phyloP scores from a whole-genome alignment of 2,888 invertebrate genomes.

The Meghimatium bilineatum region DNA sequence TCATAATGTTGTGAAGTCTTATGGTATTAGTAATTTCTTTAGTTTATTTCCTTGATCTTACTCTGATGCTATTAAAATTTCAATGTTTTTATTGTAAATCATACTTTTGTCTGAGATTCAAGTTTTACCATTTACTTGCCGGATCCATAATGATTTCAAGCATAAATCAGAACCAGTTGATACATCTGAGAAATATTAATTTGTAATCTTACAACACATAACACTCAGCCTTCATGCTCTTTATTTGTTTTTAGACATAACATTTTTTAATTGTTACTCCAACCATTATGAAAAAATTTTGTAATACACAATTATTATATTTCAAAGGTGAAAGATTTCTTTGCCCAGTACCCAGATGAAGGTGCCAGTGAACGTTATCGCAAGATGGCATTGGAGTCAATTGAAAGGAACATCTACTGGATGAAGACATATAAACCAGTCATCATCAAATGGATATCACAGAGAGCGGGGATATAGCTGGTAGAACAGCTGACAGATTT shows the following conservation, averaged over 20 bases:
- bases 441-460: slow-evolving; percentile 67
- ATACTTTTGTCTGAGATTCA: too few species aligned
- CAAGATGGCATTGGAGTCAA: slow-evolving; percentile 85
- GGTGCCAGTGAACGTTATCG: slow-evolving; percentile 89
- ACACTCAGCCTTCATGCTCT: not conserved
- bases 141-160: too few species aligned
- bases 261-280: not conserved
- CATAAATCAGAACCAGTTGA: too few species aligned
- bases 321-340: slow-evolving; percentile 85
- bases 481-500: not conserved
- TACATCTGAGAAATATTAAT: too few species aligned
- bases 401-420: slow-evolving; percentile 90
- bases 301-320: not conserved
- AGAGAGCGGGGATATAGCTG: slow-evolving; percentile 19
- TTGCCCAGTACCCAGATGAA: slow-evolving; percentile 87
- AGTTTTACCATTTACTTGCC: too few species aligned
- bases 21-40: too few species aligned
- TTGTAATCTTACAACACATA: not conserved
- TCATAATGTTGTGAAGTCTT: too few species aligned
- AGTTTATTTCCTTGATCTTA: too few species aligned
- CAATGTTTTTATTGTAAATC: too few species aligned
- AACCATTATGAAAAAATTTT: not conserved
- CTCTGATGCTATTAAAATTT: too few species aligned
- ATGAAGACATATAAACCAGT: slow-evolving; percentile 80
- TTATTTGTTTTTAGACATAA: not conserved